phyloP scores from a whole-genome alignment of 2,888 invertebrate genomes.

The Helicoverpa assulta region DNA sequence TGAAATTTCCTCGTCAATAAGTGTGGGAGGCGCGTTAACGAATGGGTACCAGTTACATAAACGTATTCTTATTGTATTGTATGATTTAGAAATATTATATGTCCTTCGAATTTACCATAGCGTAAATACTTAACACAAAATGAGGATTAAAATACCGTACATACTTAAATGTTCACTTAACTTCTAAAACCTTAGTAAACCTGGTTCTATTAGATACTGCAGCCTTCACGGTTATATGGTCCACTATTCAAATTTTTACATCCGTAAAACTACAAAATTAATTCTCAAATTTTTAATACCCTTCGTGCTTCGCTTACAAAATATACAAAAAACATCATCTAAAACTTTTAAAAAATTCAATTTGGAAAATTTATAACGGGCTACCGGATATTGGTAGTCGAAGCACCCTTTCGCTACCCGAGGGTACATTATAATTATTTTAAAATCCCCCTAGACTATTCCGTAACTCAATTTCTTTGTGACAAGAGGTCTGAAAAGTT shows the following conservation, averaged over 20 bases:
- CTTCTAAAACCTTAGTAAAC: too few relatives aligned
- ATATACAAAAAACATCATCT: conserved; percentile 18
- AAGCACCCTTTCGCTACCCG: conserved; percentile 38
- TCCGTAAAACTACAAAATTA: background rate
- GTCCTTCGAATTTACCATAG: too few relatives aligned
- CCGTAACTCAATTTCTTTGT: conserved; percentile 57
- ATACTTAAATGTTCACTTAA: too few relatives aligned
- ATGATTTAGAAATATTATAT: too few relatives aligned
- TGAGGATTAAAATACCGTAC: too few relatives aligned
- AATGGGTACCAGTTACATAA: too few relatives aligned
- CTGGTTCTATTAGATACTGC: too few relatives aligned
- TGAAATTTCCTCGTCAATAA: background rate
- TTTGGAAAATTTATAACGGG: conserved; percentile 35
- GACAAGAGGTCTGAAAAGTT: conserved; percentile 39
- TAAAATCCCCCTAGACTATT: conserved; percentile 51
- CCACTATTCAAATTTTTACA: background rate
- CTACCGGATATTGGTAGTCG: conserved; percentile 29
- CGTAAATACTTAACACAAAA: too few relatives aligned
- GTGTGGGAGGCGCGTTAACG: background rate
- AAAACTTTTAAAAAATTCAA: conserved; percentile 53
- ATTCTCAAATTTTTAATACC: conserved; percentile 1
- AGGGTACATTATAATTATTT: conserved; percentile 49
- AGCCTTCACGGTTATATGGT: too few relatives aligned
- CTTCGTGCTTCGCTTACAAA: conserved; percentile 20
- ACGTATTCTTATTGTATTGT: too few relatives aligned